A percentile compares a stretch with the other conserved stretches of the same genome.
These are phyloP conservation scores for Chrysotoxum bicinctum DNA, from an alignment of 2,888 invertebrate species.

Conservation along the genomic window DNA sequence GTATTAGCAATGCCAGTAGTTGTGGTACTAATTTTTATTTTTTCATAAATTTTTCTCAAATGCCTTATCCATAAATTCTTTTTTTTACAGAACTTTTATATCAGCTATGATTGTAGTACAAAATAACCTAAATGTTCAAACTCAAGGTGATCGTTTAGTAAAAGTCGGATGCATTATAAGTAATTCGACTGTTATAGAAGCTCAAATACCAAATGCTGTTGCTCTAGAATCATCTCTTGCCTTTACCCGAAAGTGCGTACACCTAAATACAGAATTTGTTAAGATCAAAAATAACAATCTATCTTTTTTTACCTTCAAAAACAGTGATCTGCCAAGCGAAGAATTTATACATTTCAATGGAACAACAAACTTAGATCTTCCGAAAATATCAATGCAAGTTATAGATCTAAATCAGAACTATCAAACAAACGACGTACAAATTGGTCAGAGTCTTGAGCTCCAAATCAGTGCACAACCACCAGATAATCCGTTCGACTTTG, in stretches of 20 bases:
- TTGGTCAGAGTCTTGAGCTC: slow-evolving; percentile 86
- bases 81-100: slow-evolving; percentile 85
- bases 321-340: slow-evolving; percentile 81
- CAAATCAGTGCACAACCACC: slow-evolving; percentile 84
- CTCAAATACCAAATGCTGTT: slow-evolving; percentile 82
- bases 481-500: slow-evolving; percentile 84
- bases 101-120: slow-evolving; percentile 91
- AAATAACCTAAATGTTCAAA: slow-evolving; percentile 92
- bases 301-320: background rate
- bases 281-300: background rate
- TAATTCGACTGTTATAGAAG: slow-evolving; percentile 78
- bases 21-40: too few species aligned
- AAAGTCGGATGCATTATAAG: slow-evolving; percentile 89
- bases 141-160: slow-evolving; percentile 91
- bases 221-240: slow-evolving; percentile 84
- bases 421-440: slow-evolving; percentile 85
- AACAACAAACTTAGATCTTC: slow-evolving; percentile 73
- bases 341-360: slow-evolving; percentile 80
- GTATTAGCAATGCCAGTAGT: too few species aligned
- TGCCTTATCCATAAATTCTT: too few species aligned
- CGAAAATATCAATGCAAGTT: slow-evolving; percentile 83
- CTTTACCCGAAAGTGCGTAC: slow-evolving; percentile 83
- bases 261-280: background rate
- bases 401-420: slow-evolving; percentile 83
- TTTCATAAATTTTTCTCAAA: too few species aligned